Conservation (phyloP, 64 coral and sea anemone species). For the Pocillopora damicornis region DNA sequence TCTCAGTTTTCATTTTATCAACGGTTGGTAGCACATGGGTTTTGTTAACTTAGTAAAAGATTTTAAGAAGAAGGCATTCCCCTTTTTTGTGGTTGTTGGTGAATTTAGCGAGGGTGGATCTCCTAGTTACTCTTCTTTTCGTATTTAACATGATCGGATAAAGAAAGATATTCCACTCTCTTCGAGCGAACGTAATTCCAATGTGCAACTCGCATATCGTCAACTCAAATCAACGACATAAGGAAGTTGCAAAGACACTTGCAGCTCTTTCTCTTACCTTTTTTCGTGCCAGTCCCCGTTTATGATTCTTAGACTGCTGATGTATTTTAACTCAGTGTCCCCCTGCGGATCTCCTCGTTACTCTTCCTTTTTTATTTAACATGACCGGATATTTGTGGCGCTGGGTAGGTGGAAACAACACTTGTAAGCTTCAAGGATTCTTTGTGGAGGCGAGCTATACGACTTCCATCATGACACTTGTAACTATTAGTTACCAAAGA, state of each 20-base stretch:
- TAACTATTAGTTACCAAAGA: constrained; percentile 31
- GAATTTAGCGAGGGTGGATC: constrained; percentile 44
- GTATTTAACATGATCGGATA: not conserved
- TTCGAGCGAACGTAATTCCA: not conserved
- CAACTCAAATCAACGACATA: not conserved
- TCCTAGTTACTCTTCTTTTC: constrained; percentile 14
- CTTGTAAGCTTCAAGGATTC: constrained; percentile 38
- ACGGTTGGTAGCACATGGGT: constrained; percentile 38
- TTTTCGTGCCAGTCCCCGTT: not conserved
- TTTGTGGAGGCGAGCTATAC: constrained; percentile 44
- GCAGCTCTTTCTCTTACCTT: not conserved
- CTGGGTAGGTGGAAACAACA: constrained; percentile 22
- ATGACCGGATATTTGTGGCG: not conserved
- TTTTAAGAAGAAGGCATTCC: not conserved
- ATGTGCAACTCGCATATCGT: not conserved
- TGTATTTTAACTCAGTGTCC: not conserved
- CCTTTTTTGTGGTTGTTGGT: constrained; percentile 25
- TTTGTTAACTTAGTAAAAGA: constrained; percentile 8
- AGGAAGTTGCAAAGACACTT: too few species aligned
- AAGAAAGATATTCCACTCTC: not conserved
- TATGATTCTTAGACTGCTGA: not conserved
- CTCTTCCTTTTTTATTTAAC: too few species aligned
- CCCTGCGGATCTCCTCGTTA: too few species aligned
- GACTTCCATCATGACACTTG: constrained; percentile 34
- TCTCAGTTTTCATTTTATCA: not conserved